Conservation (phyloP, 2,113 vertebrate genomes). For the Ameiurus melas region DNA sequence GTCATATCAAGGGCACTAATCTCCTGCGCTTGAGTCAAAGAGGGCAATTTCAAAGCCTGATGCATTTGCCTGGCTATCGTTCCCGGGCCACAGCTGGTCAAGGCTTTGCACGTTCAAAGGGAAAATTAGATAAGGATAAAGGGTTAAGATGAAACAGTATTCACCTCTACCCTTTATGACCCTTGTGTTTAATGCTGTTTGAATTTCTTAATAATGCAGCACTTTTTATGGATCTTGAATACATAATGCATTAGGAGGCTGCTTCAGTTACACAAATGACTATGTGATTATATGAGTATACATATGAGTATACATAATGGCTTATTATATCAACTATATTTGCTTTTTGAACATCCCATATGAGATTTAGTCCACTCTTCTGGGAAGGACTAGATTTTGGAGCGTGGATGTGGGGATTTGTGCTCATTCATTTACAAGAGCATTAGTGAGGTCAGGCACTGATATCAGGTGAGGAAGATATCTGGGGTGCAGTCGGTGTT, state of each 20-base stretch:
- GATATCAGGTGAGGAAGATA: neutral
- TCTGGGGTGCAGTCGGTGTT: too few relatives aligned
- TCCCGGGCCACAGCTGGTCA: conserved; percentile 62
- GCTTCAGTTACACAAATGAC: neutral
- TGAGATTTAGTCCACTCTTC: neutral
- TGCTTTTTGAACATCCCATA: neutral
- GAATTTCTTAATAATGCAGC: neutral
- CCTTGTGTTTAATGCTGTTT: neutral
- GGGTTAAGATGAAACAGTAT: neutral
- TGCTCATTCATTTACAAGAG: neutral
- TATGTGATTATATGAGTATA: neutral
- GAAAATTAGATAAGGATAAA: conserved; percentile 25
- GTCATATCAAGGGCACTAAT: conserved; percentile 60
- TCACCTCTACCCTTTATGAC: neutral
- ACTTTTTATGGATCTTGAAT: neutral
- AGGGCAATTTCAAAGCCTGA: conserved; percentile 62
- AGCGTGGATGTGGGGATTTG: neutral
- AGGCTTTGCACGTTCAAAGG: conserved; percentile 51
- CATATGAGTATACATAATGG: too few relatives aligned
- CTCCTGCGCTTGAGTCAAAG: conserved; percentile 62
- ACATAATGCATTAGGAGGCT: neutral
- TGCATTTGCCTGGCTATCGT: conserved; percentile 58
- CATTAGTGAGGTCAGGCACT: neutral
- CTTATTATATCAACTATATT: neutral
- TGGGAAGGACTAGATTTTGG: neutral